Evolutionary conservation across 2,888 invertebrate species (phyloP).

Genomic region (Ectemnius cavifrons): DNA sequence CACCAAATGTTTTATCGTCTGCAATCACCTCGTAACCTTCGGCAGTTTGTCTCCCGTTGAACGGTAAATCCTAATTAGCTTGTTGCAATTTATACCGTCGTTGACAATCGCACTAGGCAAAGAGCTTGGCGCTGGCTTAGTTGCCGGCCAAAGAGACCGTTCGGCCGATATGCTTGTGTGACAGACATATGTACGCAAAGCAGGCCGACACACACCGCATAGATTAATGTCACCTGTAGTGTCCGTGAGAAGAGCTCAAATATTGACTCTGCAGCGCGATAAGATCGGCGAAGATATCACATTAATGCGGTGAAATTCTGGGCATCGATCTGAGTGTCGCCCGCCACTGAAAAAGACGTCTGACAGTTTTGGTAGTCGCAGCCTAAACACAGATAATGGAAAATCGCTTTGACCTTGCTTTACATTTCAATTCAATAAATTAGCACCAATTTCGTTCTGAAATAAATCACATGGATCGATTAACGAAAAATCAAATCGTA

Average conservation of each 20-base stretch:
- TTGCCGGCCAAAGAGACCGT: no score
- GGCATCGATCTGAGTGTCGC: no score
- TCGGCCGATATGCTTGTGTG: background rate
- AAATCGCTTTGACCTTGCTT: no score
- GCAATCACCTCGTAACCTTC: conserved; percentile 14
- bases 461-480: no score
- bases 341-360: no score
- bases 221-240: background rate
- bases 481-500: no score
- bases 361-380: no score
- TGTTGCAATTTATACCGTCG: background rate
- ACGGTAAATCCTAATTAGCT: background rate
- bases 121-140: no score
- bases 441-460: no score
- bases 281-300: conserved; percentile 7
- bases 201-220: background rate
- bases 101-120: conserved; percentile 4
- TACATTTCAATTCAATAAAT: no score
- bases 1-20: conserved; percentile 10
- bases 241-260: conserved; percentile 23
- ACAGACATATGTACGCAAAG: background rate
- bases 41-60: background rate
- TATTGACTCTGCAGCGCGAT: conserved; percentile 31
- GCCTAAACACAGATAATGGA: no score
- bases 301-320: background rate